These are phyloP conservation scores for Stenopsyche tienmushanensis DNA, from an alignment of 1,140 invertebrate species.

Conservation along the genomic window DNA sequence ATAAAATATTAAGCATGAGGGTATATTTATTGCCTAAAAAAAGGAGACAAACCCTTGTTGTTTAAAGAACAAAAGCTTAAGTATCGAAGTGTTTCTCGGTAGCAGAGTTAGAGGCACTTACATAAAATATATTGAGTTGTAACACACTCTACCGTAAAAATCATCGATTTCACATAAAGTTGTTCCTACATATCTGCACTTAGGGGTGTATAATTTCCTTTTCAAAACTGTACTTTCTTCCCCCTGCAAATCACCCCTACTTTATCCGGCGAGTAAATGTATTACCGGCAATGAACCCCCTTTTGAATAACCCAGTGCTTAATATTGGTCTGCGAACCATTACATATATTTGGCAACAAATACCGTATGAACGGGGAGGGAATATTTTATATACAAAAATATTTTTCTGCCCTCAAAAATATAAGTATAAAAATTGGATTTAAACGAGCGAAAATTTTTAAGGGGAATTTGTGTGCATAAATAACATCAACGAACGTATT, in stretches of 20 bases:
- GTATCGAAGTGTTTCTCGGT: too few species aligned
- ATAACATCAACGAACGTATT: too few species aligned
- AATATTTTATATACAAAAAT: too few species aligned
- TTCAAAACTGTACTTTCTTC: slow-evolving; percentile 17
- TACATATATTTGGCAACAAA: too few species aligned
- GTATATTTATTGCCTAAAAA: too few species aligned
- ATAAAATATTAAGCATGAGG: too few species aligned
- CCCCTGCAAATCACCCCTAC: slow-evolving; percentile 11
- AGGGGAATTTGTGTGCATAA: too few species aligned
- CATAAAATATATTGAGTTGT: not conserved
- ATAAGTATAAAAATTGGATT: too few species aligned
- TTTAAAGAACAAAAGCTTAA: too few species aligned
- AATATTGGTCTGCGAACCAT: slow-evolving; percentile 17
- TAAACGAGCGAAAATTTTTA: too few species aligned
- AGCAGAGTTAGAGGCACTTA: not conserved
- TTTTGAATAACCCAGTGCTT: not conserved
- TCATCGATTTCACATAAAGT: slow-evolving; percentile 25
- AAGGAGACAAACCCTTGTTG: too few species aligned
- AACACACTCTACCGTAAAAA: not conserved
- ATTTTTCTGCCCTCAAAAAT: slow-evolving; percentile 16
- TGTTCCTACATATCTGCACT: slow-evolving; percentile 6
- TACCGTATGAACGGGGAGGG: too few species aligned
- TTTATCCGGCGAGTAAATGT: slow-evolving; percentile 21
- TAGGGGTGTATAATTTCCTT: slow-evolving; percentile 16
- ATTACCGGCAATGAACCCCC: not conserved